Evolutionary conservation across 2,888 invertebrate genomes (phyloP).

Genomic region (Malacosoma neustria): DNA sequence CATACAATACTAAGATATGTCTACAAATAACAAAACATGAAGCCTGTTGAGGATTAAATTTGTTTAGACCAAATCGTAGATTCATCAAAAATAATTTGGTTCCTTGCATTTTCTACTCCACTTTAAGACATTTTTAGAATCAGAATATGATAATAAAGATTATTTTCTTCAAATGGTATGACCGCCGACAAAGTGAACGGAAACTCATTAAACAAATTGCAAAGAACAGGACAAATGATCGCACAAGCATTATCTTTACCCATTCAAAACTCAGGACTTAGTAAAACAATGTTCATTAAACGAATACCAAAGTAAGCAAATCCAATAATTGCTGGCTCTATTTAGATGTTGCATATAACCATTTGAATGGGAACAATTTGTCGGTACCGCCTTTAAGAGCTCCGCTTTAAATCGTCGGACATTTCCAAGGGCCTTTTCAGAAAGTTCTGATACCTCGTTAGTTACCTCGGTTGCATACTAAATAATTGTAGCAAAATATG

Average conservation of each 20-base stretch:
- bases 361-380: conserved; percentile 65
- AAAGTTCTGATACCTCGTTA: conserved; percentile 64
- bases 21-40: too few relatives aligned
- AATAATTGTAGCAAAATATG: conserved; percentile 60
- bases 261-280: conserved; percentile 44
- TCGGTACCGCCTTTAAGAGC: conserved; percentile 54
- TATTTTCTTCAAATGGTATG: too few relatives aligned
- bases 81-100: too few relatives aligned
- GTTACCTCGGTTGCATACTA: conserved; percentile 55
- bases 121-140: too few relatives aligned
- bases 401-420: conserved; percentile 34
- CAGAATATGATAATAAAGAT: too few relatives aligned
- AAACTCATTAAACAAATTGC: neutral
- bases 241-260: conserved; percentile 31
- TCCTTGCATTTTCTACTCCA: too few relatives aligned
- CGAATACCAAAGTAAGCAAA: conserved; percentile 58
- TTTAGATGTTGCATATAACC: conserved; percentile 29
- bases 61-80: too few relatives aligned
- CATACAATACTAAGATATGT: too few relatives aligned
- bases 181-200: conserved; percentile 9
- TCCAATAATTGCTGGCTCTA: conserved; percentile 47
- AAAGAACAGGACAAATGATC: neutral
- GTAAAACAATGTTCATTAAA: conserved; percentile 66
- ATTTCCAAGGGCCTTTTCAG: conserved; percentile 54
- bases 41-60: too few relatives aligned